Base-by-base conservation (phyloP, 2,797 vertebrate genomes). In the Anolis apletophallus region DNA sequence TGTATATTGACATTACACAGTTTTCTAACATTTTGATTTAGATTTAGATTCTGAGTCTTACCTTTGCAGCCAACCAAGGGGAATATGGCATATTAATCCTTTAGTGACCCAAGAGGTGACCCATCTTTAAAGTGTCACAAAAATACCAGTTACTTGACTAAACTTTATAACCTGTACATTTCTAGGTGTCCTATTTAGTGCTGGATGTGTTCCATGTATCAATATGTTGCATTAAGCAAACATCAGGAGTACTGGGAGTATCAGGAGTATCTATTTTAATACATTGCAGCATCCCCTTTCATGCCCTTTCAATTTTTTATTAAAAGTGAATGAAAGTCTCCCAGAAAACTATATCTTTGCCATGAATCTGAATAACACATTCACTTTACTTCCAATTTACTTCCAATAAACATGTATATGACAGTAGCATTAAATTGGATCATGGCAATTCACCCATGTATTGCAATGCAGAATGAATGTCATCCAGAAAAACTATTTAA, bases 401-500 rank as follows among this genome's bases (percentile, higher is more conserved):
- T 50, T 72, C 29, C 21, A 84, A 89, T 90, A 92, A 88, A 46
- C 13, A n/a, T 21, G 17, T 17, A 91, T 93, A 90, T 87, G 80
- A 86, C 21, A 88, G 16, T 55, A 87, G 90, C 13, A 88, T 94
- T 88, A 87, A 92, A 92, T 87, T 87, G 88, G 85, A 93, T 85
- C 81, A 77, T 2, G 0, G 64, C 88, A 76, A 83, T 80, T 75
- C 68, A 26, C 3, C 50, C 87, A 1, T 54, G 80, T 80, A 76
- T 93, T 92, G 91, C 74, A 73, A 74, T 90, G 87, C 86, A 91
- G 73, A 77, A 40, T 1, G 0, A 16, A 88, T 94, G 90, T 93
- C 80, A 87, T 61, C 52, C 91, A 64, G 81, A 0, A 69, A 89
- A 78, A 68, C 92, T 92, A 89, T 89, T 84, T 11, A 32, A 94